A percentile compares a stretch with the other conserved stretches of the same genome.
Conservation (phyloP, 2,888 invertebrate species). For the Amphipyra tragopoginis region DNA sequence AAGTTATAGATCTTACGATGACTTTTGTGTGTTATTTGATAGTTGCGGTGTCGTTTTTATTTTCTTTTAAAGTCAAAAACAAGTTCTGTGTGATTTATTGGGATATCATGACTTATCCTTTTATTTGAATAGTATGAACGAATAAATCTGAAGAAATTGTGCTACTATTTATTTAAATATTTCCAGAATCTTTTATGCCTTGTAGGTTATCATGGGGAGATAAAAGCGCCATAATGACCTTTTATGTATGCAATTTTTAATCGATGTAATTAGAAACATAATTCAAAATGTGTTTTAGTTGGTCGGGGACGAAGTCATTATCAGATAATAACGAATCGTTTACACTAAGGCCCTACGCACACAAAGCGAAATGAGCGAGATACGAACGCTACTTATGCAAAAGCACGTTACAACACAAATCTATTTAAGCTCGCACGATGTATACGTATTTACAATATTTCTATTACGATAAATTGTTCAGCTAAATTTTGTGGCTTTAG, state of each 20-base stretch:
- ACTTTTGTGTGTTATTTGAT: conserved; percentile 40
- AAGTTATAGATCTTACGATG: conserved; percentile 31
- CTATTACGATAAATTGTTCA: conserved; percentile 87
- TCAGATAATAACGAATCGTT: conserved; percentile 78
- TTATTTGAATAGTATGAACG: conserved; percentile 11
- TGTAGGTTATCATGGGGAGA: conserved; percentile 11
- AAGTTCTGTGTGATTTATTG: conserved; percentile 15
- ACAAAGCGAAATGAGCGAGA: conserved; percentile 73
- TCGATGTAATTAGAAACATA: conserved; percentile 52
- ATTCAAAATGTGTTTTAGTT: conserved; percentile 55
- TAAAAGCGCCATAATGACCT: conserved; percentile 9
- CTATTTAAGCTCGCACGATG: conserved; percentile 82
- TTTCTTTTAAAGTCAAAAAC: conserved; percentile 25
- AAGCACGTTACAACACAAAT: conserved; percentile 84
- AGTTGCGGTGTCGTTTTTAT: conserved; percentile 26
- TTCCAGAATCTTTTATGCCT: conserved; percentile 3
- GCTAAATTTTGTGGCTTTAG: conserved; percentile 86
- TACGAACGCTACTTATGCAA: conserved; percentile 81
- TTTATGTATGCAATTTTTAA: conserved; percentile 41
- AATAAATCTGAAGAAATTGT: conserved; percentile 9
- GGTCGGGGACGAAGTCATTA: conserved; percentile 65
- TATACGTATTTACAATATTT: conserved; percentile 87
- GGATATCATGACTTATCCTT: conserved; percentile 3
- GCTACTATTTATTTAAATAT: conserved; percentile 5
- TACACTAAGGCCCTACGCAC: conserved; percentile 75